Base-by-base conservation (phyloP, 2,797 vertebrate genomes). In the Aplochiton taeniatus region DNA sequence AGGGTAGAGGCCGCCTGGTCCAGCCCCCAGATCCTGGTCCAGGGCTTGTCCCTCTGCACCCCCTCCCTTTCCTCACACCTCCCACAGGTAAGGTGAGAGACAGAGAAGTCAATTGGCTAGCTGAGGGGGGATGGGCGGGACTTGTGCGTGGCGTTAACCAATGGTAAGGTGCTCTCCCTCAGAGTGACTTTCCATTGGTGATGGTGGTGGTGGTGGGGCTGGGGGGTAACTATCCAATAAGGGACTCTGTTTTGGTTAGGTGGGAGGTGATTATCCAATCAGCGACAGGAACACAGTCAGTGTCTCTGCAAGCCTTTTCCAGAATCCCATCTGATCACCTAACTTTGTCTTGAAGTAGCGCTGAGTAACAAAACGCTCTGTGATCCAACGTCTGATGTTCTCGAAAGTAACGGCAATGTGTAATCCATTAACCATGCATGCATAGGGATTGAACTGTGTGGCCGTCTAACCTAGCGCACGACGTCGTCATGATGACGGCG, bases 71-170 rank as follows among this genome's bases (percentile, higher is more conserved):
- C 82, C 76, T 84, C 86, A 87, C 89, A 89, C 70, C 80, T 87
- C 69, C 79, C 88, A 82, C 83, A 83, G 85, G 83, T 81, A 82
- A 82, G 86, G 84, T 91, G 87, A 85, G 90, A 83, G 89, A 88
- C 76, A 83, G 85, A 73, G 76, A 83, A 87, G 87, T 85, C 87
- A 82, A 89, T 41, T 89, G 88, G 88, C 85, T 89, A 85, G 84
- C 78, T 81, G 75, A 69, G 83, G 72, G 88, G 53, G 80, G 79
- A 80, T 77, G 80, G 80, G 82, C 81, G 12, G 81, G 79, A 83
- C 82, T 65, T 20, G 81, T 87, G 82, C 83, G 83, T 87, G 82
- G 81, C 80, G 83, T 88, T 89, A 85, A 86, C 88, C 86, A 89
- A 87, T 83, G 87, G 88, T 90, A 88, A 88, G 84, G 85, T 81